phyloP scores from a whole-genome alignment of 1,140 invertebrate species.

The Macrobrachium nipponense region DNA sequence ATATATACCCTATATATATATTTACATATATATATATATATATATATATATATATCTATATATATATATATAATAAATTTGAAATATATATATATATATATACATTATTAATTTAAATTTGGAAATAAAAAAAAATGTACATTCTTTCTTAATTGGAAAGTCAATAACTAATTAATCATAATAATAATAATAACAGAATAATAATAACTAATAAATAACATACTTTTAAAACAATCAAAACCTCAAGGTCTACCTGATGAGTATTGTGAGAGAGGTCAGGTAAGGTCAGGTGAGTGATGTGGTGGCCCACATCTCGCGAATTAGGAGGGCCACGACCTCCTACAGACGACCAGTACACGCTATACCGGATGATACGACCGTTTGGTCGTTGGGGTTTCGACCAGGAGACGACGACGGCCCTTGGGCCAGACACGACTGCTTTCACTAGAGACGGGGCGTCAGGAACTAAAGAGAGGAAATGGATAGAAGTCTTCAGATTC shows the following conservation, averaged over 20 bases:
- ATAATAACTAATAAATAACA: no score
- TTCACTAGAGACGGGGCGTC: constrained; percentile 70
- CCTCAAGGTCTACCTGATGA: constrained; percentile 19
- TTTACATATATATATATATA: no score
- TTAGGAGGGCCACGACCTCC: constrained; percentile 29
- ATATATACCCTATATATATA: no score
- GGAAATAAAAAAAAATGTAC: no score
- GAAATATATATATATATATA: no score
- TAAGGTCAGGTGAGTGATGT: constrained; percentile 49
- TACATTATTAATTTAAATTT: no score
- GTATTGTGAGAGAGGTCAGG: constrained; percentile 45
- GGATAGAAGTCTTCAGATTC: not conserved
- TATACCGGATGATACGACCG: constrained; percentile 70
- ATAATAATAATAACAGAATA: no score
- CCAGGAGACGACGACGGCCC: constrained; percentile 70
- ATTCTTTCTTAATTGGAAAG: no score
- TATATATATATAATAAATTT: no score
- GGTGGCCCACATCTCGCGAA: constrained; percentile 32
- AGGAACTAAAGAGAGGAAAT: constrained; percentile 67
- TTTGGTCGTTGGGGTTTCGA: constrained; percentile 65
- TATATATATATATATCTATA: no score
- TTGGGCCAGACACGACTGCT: constrained; percentile 68
- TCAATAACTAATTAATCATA: no score
- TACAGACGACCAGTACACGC: constrained; percentile 67
- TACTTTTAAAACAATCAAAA: no score